phyloP scores from a whole-genome alignment of 2,888 invertebrate species.

The Hyles lineata region DNA sequence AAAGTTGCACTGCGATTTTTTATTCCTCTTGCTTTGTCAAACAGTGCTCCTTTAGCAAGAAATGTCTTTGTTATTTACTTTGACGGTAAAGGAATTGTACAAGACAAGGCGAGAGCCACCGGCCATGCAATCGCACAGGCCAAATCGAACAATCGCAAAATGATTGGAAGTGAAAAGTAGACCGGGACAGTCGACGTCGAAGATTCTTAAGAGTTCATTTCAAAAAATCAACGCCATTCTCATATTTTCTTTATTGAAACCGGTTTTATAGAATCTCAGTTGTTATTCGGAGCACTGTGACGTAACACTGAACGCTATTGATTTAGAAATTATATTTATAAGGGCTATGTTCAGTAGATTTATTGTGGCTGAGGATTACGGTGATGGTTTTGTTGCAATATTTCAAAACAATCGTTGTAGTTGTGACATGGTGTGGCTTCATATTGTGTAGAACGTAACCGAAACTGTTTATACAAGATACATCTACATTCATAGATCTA shows the following conservation, averaged over 20 bases:
- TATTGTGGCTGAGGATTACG: too few relatives aligned
- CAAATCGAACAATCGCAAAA: constrained; percentile 15
- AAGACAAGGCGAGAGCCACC: background rate
- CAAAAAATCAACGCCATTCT: background rate
- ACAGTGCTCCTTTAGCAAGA: background rate
- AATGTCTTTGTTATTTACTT: background rate
- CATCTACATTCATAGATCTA: too few relatives aligned
- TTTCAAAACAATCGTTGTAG: too few relatives aligned
- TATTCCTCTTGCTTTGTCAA: background rate
- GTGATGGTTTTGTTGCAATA: too few relatives aligned
- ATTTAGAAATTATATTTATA: background rate
- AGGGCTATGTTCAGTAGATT: too few relatives aligned
- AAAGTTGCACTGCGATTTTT: background rate
- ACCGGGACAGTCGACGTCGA: background rate
- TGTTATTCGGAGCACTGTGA: background rate
- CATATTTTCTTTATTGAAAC: background rate
- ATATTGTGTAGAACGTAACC: too few relatives aligned
- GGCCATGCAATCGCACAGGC: background rate
- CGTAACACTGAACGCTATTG: background rate
- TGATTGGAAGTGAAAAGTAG: constrained; percentile 15
- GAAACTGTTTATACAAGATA: too few relatives aligned
- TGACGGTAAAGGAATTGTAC: background rate
- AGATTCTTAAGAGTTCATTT: background rate
- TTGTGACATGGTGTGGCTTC: too few relatives aligned
- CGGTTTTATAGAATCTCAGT: background rate